These are phyloP conservation scores for Lithobates sylvaticus DNA, from an alignment of 2,797 vertebrate genomes.

Conservation along the genomic window DNA sequence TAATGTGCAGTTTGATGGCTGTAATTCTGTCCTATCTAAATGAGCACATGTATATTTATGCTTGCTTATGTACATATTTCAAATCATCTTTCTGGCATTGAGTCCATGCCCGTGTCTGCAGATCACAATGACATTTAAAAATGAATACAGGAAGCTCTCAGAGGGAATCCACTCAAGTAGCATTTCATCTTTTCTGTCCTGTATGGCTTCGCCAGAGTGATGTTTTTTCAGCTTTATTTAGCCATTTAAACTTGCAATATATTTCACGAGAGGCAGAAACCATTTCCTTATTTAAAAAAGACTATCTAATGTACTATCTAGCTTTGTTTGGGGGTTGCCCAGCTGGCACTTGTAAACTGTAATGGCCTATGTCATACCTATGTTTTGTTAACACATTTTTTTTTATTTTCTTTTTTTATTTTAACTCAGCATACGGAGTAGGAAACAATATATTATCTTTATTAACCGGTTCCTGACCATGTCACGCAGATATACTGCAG, in stretches of 20 bases:
- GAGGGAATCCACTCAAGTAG: conserved; percentile 19
- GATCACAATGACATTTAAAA: conserved; percentile 23
- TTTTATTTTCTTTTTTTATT: no score
- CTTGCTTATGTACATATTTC: conserved; percentile 12
- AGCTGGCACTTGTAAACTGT: no score
- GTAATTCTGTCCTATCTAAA: conserved; percentile 30
- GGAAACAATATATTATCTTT: no score
- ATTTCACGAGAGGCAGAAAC: no score
- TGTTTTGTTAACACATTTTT: no score
- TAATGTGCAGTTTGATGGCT: conserved; percentile 27
- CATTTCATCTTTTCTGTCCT: conserved; percentile 18
- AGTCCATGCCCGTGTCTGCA: not conserved
- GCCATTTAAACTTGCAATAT: not conserved
- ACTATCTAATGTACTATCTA: no score
- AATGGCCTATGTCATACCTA: no score
- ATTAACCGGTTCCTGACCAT: no score
- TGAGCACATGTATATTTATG: conserved; percentile 28
- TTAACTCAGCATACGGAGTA: no score
- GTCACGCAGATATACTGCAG: no score
- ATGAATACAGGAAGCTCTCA: conserved; percentile 12
- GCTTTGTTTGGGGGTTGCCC: no score
- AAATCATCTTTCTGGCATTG: not conserved
- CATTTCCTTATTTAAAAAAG: not conserved
- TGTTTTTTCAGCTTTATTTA: conserved; percentile 6
- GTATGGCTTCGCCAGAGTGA: not conserved